A percentile compares a stretch with the other conserved stretches of the same genome.
Conservation (phyloP, 2,888 invertebrate genomes). For the Octonoba sinensis region DNA sequence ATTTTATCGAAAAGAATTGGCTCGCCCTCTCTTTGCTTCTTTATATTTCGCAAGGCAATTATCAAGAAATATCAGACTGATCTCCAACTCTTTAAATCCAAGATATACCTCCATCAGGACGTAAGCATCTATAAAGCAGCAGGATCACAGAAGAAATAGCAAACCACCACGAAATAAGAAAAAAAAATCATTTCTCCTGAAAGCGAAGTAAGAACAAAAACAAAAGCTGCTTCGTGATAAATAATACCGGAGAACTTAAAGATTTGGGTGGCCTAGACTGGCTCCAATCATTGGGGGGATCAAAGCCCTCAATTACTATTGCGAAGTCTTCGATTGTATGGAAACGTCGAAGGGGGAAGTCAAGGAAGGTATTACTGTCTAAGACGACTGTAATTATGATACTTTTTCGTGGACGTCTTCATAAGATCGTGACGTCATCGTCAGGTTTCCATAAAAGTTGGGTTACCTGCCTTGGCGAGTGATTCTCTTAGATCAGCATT, state of each 20-base stretch:
- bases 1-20: too few relatives aligned
- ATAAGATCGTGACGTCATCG: constrained; percentile 61
- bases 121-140: too few relatives aligned
- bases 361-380: constrained; percentile 36
- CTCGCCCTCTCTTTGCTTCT: too few relatives aligned
- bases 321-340: constrained; percentile 23
- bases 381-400: constrained; percentile 55
- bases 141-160: too few relatives aligned
- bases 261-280: constrained; percentile 45
- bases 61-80: too few relatives aligned
- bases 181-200: too few relatives aligned
- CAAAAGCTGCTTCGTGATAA: constrained; percentile 30
- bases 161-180: too few relatives aligned
- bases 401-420: constrained; percentile 60
- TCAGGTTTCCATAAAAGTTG: neutral
- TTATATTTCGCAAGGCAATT: too few relatives aligned
- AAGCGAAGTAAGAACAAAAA: constrained; percentile 7
- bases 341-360: neutral
- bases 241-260: constrained; percentile 37
- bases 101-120: too few relatives aligned
- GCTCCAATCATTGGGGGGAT: constrained; percentile 28
- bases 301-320: constrained; percentile 57
- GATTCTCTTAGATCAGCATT: too few relatives aligned
- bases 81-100: too few relatives aligned
- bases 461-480: constrained; percentile 14